Percentiles rank a stretch among this genome's conserved stretches.
Evolutionary conservation across 2,888 invertebrate genomes (phyloP).

Genomic region (Tenodera sinensis): DNA sequence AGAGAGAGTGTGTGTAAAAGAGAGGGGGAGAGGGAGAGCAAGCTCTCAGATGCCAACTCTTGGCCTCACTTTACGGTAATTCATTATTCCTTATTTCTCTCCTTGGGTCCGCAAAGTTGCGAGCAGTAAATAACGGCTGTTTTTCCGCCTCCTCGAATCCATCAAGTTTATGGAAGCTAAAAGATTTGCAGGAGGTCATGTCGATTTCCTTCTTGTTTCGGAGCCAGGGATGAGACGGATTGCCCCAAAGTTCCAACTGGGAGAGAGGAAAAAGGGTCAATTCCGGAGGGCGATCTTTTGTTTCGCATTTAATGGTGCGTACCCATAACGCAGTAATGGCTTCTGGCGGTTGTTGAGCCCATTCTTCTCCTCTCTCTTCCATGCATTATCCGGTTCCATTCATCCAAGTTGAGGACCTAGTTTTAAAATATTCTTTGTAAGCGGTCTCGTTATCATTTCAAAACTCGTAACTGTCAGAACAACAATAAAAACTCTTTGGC

Average conservation of each 20-base stretch:
- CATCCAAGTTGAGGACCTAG: not conserved
- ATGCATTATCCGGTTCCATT: not conserved
- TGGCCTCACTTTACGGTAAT: not conserved
- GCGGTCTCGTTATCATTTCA: not conserved
- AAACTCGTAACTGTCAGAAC: not conserved
- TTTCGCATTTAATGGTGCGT: slow-evolving; percentile 26
- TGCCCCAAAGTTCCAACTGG: not conserved
- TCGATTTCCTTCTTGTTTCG: not conserved
- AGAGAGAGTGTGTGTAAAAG: too few relatives aligned
- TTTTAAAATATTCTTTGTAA: not conserved
- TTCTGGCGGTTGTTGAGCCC: not conserved
- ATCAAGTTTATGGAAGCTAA: not conserved
- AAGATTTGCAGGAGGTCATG: not conserved
- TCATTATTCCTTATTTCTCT: not conserved
- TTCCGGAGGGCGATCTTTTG: slow-evolving; percentile 11
- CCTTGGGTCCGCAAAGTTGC: not conserved
- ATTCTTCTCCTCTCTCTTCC: not conserved
- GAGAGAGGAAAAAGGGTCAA: not conserved
- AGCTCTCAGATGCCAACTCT: not conserved
- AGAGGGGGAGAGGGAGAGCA: too few relatives aligned
- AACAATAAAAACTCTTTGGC: too few relatives aligned
- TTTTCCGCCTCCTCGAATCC: not conserved
- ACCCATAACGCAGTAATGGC: slow-evolving; percentile 13
- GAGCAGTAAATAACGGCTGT: not conserved
- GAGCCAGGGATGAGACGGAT: not conserved